Conservation (phyloP, 2,113 vertebrate genomes). For the Anolis sagrei region DNA sequence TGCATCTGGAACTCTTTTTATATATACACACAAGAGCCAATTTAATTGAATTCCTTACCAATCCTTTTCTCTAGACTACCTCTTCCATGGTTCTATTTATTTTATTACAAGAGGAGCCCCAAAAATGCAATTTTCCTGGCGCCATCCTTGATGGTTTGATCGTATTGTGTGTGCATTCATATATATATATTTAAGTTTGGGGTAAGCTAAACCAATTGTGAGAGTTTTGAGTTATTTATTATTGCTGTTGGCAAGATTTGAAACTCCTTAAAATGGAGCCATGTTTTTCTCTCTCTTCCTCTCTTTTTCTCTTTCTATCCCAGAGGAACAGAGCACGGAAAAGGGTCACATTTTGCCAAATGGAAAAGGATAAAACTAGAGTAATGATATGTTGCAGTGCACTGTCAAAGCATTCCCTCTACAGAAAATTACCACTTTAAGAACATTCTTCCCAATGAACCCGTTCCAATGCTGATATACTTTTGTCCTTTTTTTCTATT, state of each 20-base stretch:
- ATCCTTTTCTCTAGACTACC: neutral
- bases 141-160: neutral
- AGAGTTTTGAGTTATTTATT: conserved; percentile 51
- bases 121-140: conserved; percentile 6
- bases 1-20: neutral
- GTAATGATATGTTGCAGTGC: conserved; percentile 69
- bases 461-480: conserved; percentile 36
- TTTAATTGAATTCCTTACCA: conserved; percentile 27
- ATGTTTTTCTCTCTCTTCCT: conserved; percentile 7
- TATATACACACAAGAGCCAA: neutral
- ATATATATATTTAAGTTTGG: conserved; percentile 33
- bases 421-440: conserved; percentile 64
- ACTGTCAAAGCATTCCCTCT: conserved; percentile 48
- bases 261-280: conserved; percentile 64
- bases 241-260: conserved; percentile 62
- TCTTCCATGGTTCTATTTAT: conserved; percentile 41
- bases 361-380: conserved; percentile 65
- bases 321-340: conserved; percentile 29
- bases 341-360: conserved; percentile 47
- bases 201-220: conserved; percentile 58
- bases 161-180: neutral
- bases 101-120: neutral
- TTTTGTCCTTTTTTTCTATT: conserved; percentile 8
- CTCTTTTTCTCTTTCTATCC: conserved; percentile 8
- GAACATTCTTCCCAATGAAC: conserved; percentile 51